A percentile compares a stretch with the other conserved stretches of the same genome.
Conservation (phyloP, 2,113 vertebrate genomes). For the Trinectes maculatus region DNA sequence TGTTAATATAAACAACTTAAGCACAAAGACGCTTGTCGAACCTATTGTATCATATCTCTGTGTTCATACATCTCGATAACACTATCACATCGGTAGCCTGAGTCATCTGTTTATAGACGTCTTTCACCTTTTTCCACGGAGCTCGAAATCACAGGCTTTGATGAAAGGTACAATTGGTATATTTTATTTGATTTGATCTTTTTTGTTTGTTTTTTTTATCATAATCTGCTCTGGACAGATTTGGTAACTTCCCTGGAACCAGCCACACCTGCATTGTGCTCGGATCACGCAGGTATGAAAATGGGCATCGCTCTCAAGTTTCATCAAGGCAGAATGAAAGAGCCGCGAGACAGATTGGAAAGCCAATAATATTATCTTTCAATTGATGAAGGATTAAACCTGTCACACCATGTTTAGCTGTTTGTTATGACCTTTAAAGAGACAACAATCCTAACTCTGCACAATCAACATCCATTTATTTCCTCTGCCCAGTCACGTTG, state of each 20-base stretch:
- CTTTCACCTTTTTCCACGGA: slow-evolving; percentile 3
- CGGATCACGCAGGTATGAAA: not conserved
- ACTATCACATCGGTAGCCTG: too few species aligned
- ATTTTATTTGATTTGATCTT: too few species aligned
- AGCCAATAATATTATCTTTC: too few species aligned
- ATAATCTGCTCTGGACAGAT: too few species aligned
- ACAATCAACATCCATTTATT: not conserved
- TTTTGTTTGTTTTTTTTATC: too few species aligned
- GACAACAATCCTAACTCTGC: not conserved
- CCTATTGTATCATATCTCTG: not conserved
- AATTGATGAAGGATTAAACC: too few species aligned
- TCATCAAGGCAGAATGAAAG: not conserved
- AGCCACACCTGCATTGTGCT: too few species aligned
- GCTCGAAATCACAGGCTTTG: too few species aligned
- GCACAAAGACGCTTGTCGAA: too few species aligned
- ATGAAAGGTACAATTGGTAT: too few species aligned
- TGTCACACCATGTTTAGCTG: too few species aligned
- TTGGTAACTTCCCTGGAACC: not conserved
- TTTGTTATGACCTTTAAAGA: not conserved
- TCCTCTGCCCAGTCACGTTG: slow-evolving; percentile 10
- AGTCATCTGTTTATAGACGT: not conserved
- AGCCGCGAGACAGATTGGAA: not conserved
- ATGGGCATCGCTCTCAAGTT: not conserved
- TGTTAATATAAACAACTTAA: too few species aligned
- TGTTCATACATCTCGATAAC: not conserved